Evolutionary conservation across 2,888 invertebrate genomes (phyloP).

Genomic region (Dynastes tityus): DNA sequence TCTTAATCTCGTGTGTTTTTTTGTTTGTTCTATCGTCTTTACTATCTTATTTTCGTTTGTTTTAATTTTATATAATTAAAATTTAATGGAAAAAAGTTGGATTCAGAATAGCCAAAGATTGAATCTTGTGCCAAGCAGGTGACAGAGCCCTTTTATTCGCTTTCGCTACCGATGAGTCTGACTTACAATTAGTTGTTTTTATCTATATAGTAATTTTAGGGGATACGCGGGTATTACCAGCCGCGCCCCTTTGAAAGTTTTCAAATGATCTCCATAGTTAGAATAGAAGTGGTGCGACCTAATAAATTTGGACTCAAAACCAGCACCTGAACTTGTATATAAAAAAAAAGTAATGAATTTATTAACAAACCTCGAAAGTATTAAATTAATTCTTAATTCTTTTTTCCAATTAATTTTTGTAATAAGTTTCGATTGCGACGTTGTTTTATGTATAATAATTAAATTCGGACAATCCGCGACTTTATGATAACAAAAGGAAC

Average conservation of each 20-base stretch:
- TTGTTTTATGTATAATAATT: too few relatives aligned
- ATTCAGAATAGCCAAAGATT: slow-evolving; percentile 70
- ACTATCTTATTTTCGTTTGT: slow-evolving; percentile 38
- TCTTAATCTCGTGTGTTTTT: slow-evolving; percentile 7
- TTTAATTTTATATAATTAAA: slow-evolving; percentile 20
- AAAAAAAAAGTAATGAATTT: slow-evolving; percentile 48
- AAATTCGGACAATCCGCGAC: not conserved
- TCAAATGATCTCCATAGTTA: slow-evolving; percentile 71
- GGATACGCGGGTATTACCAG: slow-evolving; percentile 59
- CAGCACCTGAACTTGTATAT: slow-evolving; percentile 66
- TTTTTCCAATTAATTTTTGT: slow-evolving; percentile 5
- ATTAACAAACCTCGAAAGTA: not conserved
- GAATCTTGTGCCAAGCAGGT: slow-evolving; percentile 63
- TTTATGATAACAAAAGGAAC: not conserved
- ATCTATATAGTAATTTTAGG: slow-evolving; percentile 56
- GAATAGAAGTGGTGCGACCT: slow-evolving; percentile 66
- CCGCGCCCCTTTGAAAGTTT: slow-evolving; percentile 66
- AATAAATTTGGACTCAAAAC: slow-evolving; percentile 63
- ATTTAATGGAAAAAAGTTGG: slow-evolving; percentile 62
- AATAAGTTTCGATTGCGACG: not conserved
- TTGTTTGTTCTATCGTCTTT: slow-evolving; percentile 45
- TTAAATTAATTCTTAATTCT: not conserved
- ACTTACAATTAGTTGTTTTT: slow-evolving; percentile 56
- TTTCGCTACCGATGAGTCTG: slow-evolving; percentile 67
- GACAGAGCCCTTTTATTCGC: slow-evolving; percentile 64